Evolutionary conservation across 2,888 invertebrate genomes (phyloP).

Genomic region (Liposcelis brunnea): DNA sequence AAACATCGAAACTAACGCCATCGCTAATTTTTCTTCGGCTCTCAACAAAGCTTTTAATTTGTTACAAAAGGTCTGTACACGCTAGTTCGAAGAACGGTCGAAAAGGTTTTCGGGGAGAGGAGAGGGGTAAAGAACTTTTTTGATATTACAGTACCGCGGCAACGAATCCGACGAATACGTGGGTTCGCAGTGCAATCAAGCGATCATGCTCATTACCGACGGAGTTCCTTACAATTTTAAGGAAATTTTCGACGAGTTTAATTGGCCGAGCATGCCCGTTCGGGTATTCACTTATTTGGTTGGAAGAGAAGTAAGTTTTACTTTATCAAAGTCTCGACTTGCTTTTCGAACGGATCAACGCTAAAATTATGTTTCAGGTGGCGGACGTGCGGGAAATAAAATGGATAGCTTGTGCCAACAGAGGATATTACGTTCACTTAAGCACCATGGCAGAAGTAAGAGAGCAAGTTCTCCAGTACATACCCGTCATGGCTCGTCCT

Average conservation of each 20-base stretch:
- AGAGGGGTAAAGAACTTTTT: too few relatives aligned
- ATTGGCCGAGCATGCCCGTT: conserved; percentile 75
- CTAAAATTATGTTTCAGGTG: conserved; percentile 31
- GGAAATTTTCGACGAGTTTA: conserved; percentile 79
- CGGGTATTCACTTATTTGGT: conserved; percentile 96
- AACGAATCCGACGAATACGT: conserved; percentile 14
- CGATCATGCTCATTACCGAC: conserved; percentile 98
- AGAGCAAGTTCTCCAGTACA: conserved; percentile 90
- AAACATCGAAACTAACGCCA: conserved; percentile 62
- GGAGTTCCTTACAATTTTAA: conserved; percentile 90
- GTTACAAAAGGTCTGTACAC: conserved; percentile 29
- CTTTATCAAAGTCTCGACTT: too few relatives aligned
- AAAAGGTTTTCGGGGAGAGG: too few relatives aligned
- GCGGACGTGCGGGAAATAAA: conserved; percentile 85
- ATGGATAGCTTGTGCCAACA: conserved; percentile 98
- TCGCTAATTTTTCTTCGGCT: conserved; percentile 87
- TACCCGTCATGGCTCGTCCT: conserved; percentile 91
- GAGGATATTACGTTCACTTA: conserved; percentile 88
- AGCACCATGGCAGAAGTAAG: conserved; percentile 94
- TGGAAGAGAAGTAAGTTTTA: conserved; percentile 58
- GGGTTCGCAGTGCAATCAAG: conserved; percentile 56
- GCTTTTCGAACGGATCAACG: too few relatives aligned
- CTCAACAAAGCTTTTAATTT: conserved; percentile 79
- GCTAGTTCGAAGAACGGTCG: too few relatives aligned
- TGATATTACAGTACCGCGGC: conserved; percentile 12